Percentiles rank a stretch among this genome's conserved stretches.
phyloP scores from a whole-genome alignment of 1,140 invertebrate genomes.

The Drosophila jambulina region DNA sequence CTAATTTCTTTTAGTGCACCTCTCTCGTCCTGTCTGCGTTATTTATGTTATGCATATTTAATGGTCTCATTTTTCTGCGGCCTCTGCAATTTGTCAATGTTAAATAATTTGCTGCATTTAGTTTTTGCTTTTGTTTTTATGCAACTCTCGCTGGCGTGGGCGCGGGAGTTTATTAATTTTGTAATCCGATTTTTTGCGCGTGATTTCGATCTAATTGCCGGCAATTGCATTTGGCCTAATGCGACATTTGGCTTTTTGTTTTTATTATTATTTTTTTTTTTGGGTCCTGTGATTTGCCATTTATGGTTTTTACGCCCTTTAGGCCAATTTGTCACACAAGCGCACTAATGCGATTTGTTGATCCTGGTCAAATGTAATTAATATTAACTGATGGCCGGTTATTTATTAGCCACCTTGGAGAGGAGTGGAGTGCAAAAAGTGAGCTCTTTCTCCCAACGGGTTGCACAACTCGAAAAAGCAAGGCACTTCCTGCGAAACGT shows the following conservation, averaged over 20 bases:
- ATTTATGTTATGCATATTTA: conserved; percentile 75
- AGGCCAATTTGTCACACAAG: conserved; percentile 31
- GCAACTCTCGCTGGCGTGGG: conserved; percentile 4
- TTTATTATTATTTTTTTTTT: neutral
- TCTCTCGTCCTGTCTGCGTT: conserved; percentile 12
- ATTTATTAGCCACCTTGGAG: conserved; percentile 11
- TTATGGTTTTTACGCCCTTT: conserved; percentile 28
- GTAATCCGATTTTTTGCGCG: conserved; percentile 41
- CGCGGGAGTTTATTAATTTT: conserved; percentile 71
- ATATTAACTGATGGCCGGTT: conserved; percentile 24
- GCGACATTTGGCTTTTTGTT: conserved; percentile 39
- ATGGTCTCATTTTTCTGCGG: conserved; percentile 56
- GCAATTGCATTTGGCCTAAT: conserved; percentile 72
- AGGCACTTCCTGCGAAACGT: conserved; percentile 45
- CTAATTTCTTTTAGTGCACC: neutral
- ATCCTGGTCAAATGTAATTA: conserved; percentile 51
- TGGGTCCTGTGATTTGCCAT: conserved; percentile 31
- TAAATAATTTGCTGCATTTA: conserved; percentile 69
- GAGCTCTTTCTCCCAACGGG: conserved; percentile 14
- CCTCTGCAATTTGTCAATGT: conserved; percentile 64
- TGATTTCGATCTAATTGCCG: conserved; percentile 59
- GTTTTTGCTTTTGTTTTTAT: conserved; percentile 43
- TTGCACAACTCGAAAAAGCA: conserved; percentile 41
- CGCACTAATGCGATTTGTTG: conserved; percentile 51
- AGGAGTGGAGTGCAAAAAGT: neutral